Conservation (phyloP, 2,888 invertebrate genomes). For the Tinea semifulvella region DNA sequence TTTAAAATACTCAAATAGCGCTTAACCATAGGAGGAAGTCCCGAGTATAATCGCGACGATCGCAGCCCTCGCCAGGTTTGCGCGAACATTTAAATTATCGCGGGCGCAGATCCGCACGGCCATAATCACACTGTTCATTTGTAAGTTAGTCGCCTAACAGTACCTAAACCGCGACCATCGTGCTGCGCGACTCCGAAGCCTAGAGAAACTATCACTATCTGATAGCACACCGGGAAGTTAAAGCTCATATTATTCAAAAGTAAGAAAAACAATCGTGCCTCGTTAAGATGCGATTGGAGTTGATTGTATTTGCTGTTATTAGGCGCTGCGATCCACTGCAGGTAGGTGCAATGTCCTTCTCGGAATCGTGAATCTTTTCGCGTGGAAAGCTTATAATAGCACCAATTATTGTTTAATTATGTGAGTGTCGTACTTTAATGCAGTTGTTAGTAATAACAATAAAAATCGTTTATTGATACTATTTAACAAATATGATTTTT, state of each 20-base stretch:
- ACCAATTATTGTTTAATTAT: too few species aligned
- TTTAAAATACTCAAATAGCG: constrained; percentile 50
- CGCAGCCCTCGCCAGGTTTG: constrained; percentile 35
- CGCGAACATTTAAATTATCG: constrained; percentile 64
- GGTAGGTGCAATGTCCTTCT: constrained; percentile 25
- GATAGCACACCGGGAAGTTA: constrained; percentile 45
- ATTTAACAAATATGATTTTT: too few species aligned
- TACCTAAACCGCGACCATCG: constrained; percentile 31
- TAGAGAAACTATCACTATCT: constrained; percentile 60
- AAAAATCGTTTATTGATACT: too few species aligned
- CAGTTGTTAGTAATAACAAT: too few species aligned
- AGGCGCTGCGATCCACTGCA: constrained; percentile 19
- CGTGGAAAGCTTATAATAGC: too few species aligned
- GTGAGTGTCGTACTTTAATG: too few species aligned
- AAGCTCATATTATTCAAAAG: constrained; percentile 64
- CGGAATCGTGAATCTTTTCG: constrained; percentile 40
- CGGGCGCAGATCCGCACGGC: constrained; percentile 53
- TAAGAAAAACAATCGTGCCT: constrained; percentile 64
- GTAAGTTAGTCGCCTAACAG: constrained; percentile 33
- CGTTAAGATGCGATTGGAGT: constrained; percentile 55
- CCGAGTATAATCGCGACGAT: constrained; percentile 51
- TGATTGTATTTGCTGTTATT: constrained; percentile 9
- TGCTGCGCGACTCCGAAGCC: constrained; percentile 24
- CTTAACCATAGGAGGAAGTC: constrained; percentile 54
- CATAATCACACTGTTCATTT: constrained; percentile 63